Percentiles rank a stretch among this genome's conserved stretches.
These are phyloP conservation scores for Vulpes vulpes DNA, from an alignment of 2,113 vertebrate genomes.

Conservation along the genomic window DNA sequence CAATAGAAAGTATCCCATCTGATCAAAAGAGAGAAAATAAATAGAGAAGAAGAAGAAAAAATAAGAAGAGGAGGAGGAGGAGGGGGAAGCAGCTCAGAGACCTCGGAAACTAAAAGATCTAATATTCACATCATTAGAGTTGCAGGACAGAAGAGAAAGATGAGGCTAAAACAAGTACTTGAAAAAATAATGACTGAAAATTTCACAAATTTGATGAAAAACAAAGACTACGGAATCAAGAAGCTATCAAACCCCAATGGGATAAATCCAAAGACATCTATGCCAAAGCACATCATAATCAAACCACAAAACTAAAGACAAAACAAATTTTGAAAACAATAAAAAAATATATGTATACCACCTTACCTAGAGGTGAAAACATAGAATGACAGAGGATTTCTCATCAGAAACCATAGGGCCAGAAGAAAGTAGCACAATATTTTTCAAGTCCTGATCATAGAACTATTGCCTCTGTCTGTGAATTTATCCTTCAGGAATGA, in stretches of 20 bases:
- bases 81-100: neutral
- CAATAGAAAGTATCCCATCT: neutral
- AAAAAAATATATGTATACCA: neutral
- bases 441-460: neutral
- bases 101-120: neutral
- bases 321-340: neutral
- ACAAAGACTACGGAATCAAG: neutral
- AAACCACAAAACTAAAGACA: neutral
- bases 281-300: neutral
- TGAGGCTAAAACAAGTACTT: neutral
- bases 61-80: neutral
- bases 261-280: neutral
- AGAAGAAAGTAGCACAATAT: neutral
- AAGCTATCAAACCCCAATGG: neutral
- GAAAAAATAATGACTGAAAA: neutral
- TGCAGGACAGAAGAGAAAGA: neutral
- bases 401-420: neutral
- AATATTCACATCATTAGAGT: neutral
- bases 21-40: neutral
- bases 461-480: neutral
- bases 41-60: neutral
- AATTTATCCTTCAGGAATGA: neutral
- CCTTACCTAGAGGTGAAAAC: neutral
- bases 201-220: neutral
- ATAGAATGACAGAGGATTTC: neutral